Conservation (phyloP, 2,888 invertebrate genomes). For the Drosophila neonasuta region DNA sequence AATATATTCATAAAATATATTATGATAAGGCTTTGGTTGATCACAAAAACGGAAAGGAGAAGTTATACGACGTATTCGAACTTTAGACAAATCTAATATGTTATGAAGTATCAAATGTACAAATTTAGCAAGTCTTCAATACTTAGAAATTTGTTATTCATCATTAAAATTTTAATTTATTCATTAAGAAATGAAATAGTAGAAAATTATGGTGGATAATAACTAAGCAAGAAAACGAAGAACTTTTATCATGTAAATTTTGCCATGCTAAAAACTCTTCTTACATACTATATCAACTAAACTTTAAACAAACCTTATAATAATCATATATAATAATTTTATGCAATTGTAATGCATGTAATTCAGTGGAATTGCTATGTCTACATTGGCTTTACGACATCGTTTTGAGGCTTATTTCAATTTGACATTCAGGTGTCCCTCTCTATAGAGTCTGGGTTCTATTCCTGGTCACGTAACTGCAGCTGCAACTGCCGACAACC, state of each 20-base stretch:
- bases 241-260: too few species aligned
- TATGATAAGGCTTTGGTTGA: too few species aligned
- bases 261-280: too few species aligned
- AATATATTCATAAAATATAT: too few species aligned
- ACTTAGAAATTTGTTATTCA: neutral
- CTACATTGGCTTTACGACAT: slow-evolving; percentile 21
- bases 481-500: slow-evolving; percentile 48
- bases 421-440: slow-evolving; percentile 11
- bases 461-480: slow-evolving; percentile 54
- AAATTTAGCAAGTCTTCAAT: too few species aligned
- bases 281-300: too few species aligned
- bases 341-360: neutral
- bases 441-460: slow-evolving; percentile 10
- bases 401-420: slow-evolving; percentile 7
- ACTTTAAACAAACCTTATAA: neutral
- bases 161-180: neutral
- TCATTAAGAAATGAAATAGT: neutral
- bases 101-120: too few species aligned
- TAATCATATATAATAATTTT: neutral
- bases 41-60: too few species aligned
- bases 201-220: too few species aligned
- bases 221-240: too few species aligned
- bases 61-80: too few species aligned
- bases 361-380: slow-evolving; percentile 15
- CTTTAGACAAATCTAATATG: too few species aligned